Percentiles rank a stretch among this genome's conserved stretches.
These are phyloP conservation scores for Corythoichthys intestinalis DNA, from an alignment of 2,113 vertebrate species.

Conservation along the genomic window DNA sequence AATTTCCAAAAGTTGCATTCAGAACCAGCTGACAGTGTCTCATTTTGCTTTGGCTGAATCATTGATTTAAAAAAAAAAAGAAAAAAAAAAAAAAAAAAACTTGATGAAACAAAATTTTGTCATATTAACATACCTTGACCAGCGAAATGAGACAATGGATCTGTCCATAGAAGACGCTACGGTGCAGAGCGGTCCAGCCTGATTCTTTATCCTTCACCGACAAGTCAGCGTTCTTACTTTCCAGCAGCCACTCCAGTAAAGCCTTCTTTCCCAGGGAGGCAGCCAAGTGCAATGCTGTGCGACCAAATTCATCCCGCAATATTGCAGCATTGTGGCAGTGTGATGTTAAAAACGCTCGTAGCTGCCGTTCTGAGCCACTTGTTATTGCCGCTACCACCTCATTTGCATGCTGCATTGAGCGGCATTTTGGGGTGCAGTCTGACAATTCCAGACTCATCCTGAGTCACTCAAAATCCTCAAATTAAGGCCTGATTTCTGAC, in stretches of 20 bases:
- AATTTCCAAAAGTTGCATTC: not conserved
- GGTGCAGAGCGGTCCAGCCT: constrained; percentile 93
- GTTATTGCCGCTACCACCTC: constrained; percentile 88
- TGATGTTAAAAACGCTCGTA: constrained; percentile 82
- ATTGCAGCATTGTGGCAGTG: constrained; percentile 88
- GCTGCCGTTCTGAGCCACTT: constrained; percentile 81
- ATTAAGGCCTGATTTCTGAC: constrained; percentile 11
- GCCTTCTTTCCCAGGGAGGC: constrained; percentile 87
- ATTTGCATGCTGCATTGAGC: constrained; percentile 84
- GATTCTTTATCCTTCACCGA: constrained; percentile 89
- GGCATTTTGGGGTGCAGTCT: constrained; percentile 90
- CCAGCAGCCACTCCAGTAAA: constrained; percentile 88
- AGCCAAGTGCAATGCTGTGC: constrained; percentile 85
- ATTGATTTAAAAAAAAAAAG: not conserved
- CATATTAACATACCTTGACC: constrained; percentile 76
- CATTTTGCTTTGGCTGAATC: not conserved
- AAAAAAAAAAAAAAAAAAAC: not conserved
- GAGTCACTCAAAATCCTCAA: constrained; percentile 25
- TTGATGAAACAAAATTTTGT: not conserved
- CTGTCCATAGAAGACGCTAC: constrained; percentile 93
- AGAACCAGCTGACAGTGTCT: not conserved
- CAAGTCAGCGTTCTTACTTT: constrained; percentile 82
- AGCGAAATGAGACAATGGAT: constrained; percentile 90
- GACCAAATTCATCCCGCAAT: constrained; percentile 84
- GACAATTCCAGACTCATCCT: constrained; percentile 82